Conservation (phyloP, 2,888 invertebrate genomes). For the Deladenus siricidicola region DNA sequence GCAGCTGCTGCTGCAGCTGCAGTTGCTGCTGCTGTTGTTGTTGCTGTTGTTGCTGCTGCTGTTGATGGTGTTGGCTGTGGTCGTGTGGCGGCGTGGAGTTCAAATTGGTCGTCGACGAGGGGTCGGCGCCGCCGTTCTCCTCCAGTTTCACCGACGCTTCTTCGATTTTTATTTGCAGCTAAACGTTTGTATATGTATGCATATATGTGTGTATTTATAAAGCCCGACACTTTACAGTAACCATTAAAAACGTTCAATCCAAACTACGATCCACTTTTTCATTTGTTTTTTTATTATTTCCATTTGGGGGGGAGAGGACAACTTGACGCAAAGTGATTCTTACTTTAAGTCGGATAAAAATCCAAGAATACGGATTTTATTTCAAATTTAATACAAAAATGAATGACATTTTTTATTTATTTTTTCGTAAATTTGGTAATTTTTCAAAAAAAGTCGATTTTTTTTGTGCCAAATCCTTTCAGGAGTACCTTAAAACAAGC, state of each 20-base stretch:
- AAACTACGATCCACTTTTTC: no score
- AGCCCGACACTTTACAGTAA: no score
- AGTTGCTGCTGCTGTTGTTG: neutral
- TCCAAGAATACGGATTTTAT: no score
- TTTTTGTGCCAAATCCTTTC: neutral
- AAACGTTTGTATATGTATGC: no score
- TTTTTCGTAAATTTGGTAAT: neutral
- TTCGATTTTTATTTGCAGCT: constrained; percentile 9
- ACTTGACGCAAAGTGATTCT: no score
- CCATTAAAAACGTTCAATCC: no score
- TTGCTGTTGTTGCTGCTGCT: neutral
- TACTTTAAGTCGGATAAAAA: neutral
- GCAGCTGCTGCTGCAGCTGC: neutral
- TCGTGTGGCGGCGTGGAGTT: neutral
- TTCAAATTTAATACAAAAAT: no score
- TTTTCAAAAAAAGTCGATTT: neutral
- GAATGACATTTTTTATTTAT: neutral
- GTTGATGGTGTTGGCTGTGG: neutral
- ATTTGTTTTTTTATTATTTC: no score
- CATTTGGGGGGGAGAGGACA: no score
- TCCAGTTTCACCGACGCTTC: neutral
- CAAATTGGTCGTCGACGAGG: neutral
- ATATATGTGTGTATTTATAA: no score
- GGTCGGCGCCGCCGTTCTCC: neutral
- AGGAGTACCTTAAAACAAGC: no score